Evolutionary conservation across 2,888 invertebrate genomes (phyloP), one percentile per base, ranked within the genome.

Genomic region (Amiota mariae): DNA sequence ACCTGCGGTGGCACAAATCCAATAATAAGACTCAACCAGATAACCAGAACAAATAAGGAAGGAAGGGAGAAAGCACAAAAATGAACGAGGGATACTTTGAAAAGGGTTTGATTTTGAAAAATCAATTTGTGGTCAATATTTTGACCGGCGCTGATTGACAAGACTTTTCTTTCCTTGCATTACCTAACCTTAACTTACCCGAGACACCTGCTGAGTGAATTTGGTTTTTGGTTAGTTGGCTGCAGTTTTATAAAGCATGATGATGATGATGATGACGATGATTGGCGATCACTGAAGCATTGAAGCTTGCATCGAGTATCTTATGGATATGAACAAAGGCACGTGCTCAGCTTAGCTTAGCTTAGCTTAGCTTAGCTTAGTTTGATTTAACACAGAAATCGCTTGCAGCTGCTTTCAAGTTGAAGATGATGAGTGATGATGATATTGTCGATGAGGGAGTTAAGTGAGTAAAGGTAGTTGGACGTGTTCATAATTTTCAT

Each of bases 81-180:
- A 36, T 0, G 6, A 36, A 36, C 36, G 36, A 6, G 36, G 36
- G 36, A 36, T 36, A 36, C 11, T 54, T 68, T 68, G 67, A 68
- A 68, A 68, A 68, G 67, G 67, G 67, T 68, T 68, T 20, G 36
- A n/a, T 54, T 54, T 12, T 54, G 12, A 63, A 15, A 51, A 68
- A 54, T 15, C 67, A 68, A 68, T 54, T 68, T 68, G 67, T 68
- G 51, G 67, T 68, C 67, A 68, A 68, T 66, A 49, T 66, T 68
- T 54, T 68, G 67, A 68, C 51, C 54, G 54, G 54, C 49, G 51
- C 24, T 63, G 63, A 24, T 63, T 63, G 63, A 36, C 63, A 36
- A 36, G 63, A 36, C 36, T 36, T 36, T 36, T 6, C 46, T 13
- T 12, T n/a, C 18, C 36, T 54, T 15, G 18, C 67, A 13, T 24